Evolutionary conservation across 2,113 vertebrate species (phyloP).

Genomic region (Formicarius rufipectus): DNA sequence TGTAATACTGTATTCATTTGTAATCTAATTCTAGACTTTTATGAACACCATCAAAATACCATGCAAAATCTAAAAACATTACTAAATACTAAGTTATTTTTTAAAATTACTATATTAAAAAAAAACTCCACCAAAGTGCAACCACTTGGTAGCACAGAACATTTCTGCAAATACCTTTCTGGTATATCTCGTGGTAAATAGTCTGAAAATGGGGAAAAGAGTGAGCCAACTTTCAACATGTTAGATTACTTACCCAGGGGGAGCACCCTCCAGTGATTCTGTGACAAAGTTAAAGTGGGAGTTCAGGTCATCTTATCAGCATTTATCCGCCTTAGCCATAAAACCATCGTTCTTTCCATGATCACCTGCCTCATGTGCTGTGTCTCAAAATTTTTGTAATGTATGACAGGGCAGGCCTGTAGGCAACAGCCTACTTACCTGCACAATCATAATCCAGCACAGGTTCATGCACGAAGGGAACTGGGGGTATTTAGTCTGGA

Average conservation of each 20-base stretch:
- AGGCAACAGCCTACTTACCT: not conserved
- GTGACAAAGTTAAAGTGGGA: not conserved
- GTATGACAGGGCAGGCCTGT: not conserved
- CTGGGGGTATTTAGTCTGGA: not conserved
- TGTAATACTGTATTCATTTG: not conserved
- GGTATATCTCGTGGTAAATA: not conserved
- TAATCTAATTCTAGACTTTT: not conserved
- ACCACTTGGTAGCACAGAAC: not conserved
- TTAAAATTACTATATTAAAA: not conserved
- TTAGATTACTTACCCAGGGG: not conserved
- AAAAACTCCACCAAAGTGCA: not conserved
- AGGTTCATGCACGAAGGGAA: not conserved
- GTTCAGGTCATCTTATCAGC: not conserved
- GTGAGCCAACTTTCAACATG: not conserved
- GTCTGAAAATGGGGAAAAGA: not conserved
- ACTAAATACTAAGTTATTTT: not conserved
- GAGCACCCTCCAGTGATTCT: not conserved
- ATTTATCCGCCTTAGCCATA: not conserved
- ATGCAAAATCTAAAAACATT: not conserved
- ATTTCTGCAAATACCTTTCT: not conserved
- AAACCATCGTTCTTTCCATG: not conserved
- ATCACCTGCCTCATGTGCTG: not conserved
- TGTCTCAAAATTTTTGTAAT: not conserved
- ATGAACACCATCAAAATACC: not conserved
- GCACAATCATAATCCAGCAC: not conserved